A percentile compares a stretch with the other conserved stretches of the same genome.
These are phyloP conservation scores for Dendrophyllia cribrosa DNA, from an alignment of 64 coral and sea anemone genomes.

Conservation along the genomic window DNA sequence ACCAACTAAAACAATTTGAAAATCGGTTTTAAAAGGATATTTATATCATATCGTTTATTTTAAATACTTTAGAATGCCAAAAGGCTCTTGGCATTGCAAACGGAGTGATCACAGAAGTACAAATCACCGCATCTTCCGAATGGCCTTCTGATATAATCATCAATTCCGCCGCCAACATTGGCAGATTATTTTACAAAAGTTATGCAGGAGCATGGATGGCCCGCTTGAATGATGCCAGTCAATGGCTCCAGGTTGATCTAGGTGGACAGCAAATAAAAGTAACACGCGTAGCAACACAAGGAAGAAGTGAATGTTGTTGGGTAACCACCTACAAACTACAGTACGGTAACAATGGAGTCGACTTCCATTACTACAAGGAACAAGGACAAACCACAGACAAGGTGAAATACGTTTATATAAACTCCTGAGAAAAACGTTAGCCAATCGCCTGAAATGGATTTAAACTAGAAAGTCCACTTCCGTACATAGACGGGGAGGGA, in stretches of 20 bases:
- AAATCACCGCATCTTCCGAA: conserved; percentile 3
- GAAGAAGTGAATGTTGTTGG: conserved; percentile 9
- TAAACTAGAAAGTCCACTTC: too few relatives aligned
- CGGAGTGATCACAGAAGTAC: background rate
- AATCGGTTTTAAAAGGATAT: too few relatives aligned
- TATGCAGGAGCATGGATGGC: background rate
- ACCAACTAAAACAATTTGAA: too few relatives aligned
- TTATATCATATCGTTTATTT: background rate
- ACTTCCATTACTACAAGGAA: background rate
- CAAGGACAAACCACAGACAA: background rate
- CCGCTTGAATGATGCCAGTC: background rate
- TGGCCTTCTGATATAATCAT: background rate
- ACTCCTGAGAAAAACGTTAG: too few relatives aligned
- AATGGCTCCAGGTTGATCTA: conserved; percentile 16
- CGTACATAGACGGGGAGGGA: too few relatives aligned
- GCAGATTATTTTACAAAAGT: background rate
- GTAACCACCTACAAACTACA: background rate
- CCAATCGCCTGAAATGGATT: too few relatives aligned
- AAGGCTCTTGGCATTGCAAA: conserved; percentile 3
- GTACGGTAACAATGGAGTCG: background rate
- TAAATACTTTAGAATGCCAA: background rate
- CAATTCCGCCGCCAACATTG: background rate
- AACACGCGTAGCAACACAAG: conserved; percentile 22
- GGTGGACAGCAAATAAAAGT: background rate
- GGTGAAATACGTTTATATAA: background rate